Base-by-base conservation (phyloP, 2,888 invertebrate genomes). In the Eupeodes latifasciatus region DNA sequence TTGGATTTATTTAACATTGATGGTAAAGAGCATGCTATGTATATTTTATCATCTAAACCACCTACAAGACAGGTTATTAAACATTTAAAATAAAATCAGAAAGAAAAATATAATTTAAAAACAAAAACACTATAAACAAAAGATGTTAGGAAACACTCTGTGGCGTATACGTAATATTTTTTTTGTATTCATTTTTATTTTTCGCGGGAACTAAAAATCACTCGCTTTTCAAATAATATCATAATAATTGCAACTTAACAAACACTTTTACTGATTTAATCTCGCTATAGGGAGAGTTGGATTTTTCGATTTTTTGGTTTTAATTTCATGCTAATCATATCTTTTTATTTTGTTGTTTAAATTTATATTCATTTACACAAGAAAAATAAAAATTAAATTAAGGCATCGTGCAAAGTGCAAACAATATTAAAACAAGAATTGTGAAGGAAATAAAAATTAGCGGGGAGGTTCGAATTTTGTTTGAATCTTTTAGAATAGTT, bases 331-430 rank as follows among this genome's bases (percentile, higher is more conserved):
- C 84, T 87, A 57, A 66, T 79, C 69, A 81, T 67, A 74, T 14
- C 36, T 34, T 67, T 36, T 27, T 27, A 27, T 27, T 27, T 27
- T 27, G 27, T 27, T n/a, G 40, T 7, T 40, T 40, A 53, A 69
- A 27, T 72, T 72, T 69, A 40, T 53, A 53, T 53, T 53, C 44
- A 72, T 71, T 72, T 11, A 67, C 11, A 74, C n/a, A 44, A 49
- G 27, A 27, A 27, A 27, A 27, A 27, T 27, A 27, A 27, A 27
- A 27, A 27, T 27, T 27, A 53, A 66, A 49, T 40, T 40, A 64
- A 80, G 87, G 80, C 77, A 81, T 80, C 83, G 87, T 87, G 87
- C 87, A 84, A 10, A 80, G 87, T 87, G 87, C 87, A 87, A 72
- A 72, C 59, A 61, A 81, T 75, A 69, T 27, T 27, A 74, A 75